Evolutionary conservation across 1,140 invertebrate genomes (phyloP), one percentile per base, ranked within the genome.

Genomic region (Orius insidiosus): DNA sequence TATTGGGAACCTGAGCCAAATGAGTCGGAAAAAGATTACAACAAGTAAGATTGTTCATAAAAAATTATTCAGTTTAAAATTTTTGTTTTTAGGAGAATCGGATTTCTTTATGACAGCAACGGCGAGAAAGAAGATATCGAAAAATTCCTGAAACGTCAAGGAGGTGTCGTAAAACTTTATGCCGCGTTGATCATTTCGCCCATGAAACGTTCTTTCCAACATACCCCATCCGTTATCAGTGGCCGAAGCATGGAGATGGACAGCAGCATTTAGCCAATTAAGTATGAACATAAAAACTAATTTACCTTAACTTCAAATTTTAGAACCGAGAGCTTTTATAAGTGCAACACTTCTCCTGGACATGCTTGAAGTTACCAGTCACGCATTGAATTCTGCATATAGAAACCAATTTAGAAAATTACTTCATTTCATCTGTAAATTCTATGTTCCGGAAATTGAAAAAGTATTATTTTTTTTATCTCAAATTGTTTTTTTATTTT

Each of bases 141-240:
- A 42, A 78, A 80, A 55, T 90, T 80, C 61, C 59, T 89, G 7
- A 86, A 84, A 58, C 68, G 82, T 45, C 85, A 89, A 71, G 78
- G 79, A 5, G 85, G 86, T 19, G 68, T 85, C 14, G 78, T 85
- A 55, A 69, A 76, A 52, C 64, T 94, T 1, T 84, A 80, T 60
- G 75, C 77, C 48, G 78, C 87, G 1, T 76, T 90, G 15, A 69
- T 86, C 46, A 72, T 85, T 3, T 71, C 76, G 0, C 35, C 72
- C 69, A 31, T 34, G 32, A 49, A 46, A 8, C 31, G 32, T 31
- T 30, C 74, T 67, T 68, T 19, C 15, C 64, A 53, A 2, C 60
- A 64, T 58, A 24, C 49, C 57, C 32, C 79, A 85, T 64, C 85
- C 84, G 2, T 71, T 78, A 59, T 73, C 78, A 4, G 54, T 88